Conservation (phyloP, 2,888 invertebrate species). For the Octonoba sinensis region DNA sequence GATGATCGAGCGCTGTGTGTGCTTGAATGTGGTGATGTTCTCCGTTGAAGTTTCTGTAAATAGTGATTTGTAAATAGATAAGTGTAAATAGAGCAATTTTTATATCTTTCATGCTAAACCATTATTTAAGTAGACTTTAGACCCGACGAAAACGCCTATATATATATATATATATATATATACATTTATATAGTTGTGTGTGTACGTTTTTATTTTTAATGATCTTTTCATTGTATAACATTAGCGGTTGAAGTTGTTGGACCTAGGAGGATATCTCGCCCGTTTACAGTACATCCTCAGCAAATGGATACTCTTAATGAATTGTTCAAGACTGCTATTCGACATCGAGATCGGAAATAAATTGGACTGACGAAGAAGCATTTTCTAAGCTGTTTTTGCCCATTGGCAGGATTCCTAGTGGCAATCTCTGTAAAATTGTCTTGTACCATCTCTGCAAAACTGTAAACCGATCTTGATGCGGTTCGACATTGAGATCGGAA, state of each 20-base stretch:
- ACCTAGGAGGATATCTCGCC: constrained; percentile 62
- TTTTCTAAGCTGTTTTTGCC: too few species aligned
- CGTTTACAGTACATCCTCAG: constrained; percentile 63
- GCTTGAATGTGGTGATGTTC: too few species aligned
- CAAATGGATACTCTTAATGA: constrained; percentile 65
- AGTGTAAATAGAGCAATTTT: too few species aligned
- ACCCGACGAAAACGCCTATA: not conserved
- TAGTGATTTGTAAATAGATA: too few species aligned
- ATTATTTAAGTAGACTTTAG: too few species aligned
- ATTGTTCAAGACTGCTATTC: constrained; percentile 61
- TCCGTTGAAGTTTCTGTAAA: too few species aligned
- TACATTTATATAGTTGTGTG: not conserved
- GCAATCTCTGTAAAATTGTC: too few species aligned
- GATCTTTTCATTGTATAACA: not conserved
- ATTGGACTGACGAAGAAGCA: not conserved
- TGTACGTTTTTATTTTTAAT: not conserved
- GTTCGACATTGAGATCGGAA: constrained; percentile 32
- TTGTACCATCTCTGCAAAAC: too few species aligned
- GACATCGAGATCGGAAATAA: constrained; percentile 16
- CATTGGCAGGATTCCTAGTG: too few species aligned
- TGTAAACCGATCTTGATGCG: too few species aligned
- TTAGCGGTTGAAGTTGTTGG: constrained; percentile 42
- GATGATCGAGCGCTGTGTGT: too few species aligned
- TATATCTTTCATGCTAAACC: too few species aligned
- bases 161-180: not conserved